phyloP scores from a whole-genome alignment of 2,888 invertebrate genomes.

The Heliconius aoede region DNA sequence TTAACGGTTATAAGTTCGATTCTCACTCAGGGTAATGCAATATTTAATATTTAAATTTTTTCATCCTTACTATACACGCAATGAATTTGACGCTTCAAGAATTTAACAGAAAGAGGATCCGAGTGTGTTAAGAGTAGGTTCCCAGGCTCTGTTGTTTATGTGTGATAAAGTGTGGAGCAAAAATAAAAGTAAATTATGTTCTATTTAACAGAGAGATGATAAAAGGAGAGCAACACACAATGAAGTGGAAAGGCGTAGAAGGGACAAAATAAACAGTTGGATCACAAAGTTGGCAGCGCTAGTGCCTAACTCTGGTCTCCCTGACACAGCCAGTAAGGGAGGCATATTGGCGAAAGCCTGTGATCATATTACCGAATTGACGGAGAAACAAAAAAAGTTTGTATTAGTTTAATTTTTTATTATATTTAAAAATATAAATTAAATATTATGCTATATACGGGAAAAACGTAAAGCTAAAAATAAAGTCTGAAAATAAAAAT shows the following conservation, averaged over 20 bases:
- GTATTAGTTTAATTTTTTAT: slow-evolving; percentile 55
- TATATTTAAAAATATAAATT: no score
- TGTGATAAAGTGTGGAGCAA: not conserved
- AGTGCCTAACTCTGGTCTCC: slow-evolving; percentile 89
- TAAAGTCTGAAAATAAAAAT: no score
- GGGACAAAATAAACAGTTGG: slow-evolving; percentile 99
- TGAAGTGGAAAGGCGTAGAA: slow-evolving; percentile 95
- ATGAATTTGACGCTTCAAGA: no score
- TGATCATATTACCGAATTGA: slow-evolving; percentile 94
- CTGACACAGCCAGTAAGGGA: slow-evolving; percentile 91
- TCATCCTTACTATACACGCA: no score
- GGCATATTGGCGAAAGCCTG: slow-evolving; percentile 97
- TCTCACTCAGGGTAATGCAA: no score
- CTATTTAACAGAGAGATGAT: slow-evolving; percentile 89
- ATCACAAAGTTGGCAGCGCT: slow-evolving; percentile 95
- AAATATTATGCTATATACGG: no score
- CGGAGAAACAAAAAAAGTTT: slow-evolving; percentile 88
- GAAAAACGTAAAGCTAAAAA: no score
- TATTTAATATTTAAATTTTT: no score
- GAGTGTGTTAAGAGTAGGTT: no score
- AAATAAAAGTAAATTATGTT: not conserved
- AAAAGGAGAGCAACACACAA: slow-evolving; percentile 96
- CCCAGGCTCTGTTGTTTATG: no score
- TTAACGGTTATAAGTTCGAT: no score
- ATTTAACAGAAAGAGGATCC: no score